Percentiles rank a stretch among this genome's conserved stretches.
phyloP scores from a whole-genome alignment of 2,888 invertebrate species.

The Scrobipalpa costella region DNA sequence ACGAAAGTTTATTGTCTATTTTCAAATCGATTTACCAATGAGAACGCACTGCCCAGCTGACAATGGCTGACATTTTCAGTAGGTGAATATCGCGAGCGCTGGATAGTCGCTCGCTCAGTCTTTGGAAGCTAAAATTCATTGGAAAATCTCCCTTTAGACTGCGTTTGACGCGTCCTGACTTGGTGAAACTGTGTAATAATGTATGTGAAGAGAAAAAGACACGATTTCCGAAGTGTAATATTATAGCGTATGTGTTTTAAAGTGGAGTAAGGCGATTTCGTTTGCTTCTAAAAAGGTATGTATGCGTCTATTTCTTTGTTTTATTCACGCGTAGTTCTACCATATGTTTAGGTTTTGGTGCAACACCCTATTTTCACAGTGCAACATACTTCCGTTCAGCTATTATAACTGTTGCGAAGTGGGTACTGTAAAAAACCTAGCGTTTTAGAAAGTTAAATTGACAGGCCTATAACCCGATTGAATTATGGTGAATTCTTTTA shows the following conservation, averaged over 20 bases:
- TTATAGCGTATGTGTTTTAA: conserved; percentile 76
- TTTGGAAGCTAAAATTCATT: conserved; percentile 47
- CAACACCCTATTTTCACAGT: not conserved
- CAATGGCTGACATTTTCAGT: conserved; percentile 74
- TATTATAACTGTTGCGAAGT: conserved; percentile 17
- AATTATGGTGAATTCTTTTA: conserved; percentile 38
- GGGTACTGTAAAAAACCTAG: conserved; percentile 36
- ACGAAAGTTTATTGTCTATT: conserved; percentile 55
- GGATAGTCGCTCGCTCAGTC: conserved; percentile 57
- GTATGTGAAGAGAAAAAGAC: conserved; percentile 80
- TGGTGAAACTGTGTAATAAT: conserved; percentile 76
- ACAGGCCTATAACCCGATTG: conserved; percentile 44
- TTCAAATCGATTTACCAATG: conserved; percentile 78
- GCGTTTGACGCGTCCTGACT: conserved; percentile 70
- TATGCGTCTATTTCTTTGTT: conserved; percentile 48
- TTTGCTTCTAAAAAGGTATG: conserved; percentile 70
- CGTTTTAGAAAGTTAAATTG: conserved; percentile 55
- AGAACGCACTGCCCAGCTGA: conserved; percentile 72
- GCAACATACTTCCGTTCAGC: not conserved
- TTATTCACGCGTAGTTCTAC: conserved; percentile 35
- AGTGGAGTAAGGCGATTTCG: conserved; percentile 66
- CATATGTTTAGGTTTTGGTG: conserved; percentile 59
- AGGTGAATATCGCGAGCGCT: conserved; percentile 59
- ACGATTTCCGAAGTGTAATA: conserved; percentile 77
- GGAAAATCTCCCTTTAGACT: conserved; percentile 65